Conservation (phyloP, 2,113 vertebrate species). For the Rhinopithecus roxellana region DNA sequence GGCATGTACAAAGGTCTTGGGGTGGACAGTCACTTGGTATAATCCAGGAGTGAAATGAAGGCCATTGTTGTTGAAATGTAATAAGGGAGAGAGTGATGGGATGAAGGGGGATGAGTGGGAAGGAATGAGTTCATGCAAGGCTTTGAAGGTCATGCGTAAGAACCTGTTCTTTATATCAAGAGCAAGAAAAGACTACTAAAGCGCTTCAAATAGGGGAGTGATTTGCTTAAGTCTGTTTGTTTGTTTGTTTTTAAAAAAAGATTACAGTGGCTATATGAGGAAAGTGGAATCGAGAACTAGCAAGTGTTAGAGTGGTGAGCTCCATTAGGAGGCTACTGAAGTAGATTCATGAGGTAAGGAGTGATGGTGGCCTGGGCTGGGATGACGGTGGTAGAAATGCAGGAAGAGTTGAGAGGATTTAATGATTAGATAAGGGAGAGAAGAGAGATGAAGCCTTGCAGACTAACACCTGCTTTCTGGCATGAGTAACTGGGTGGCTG, state of each 20-base stretch:
- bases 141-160: neutral
- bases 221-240: neutral
- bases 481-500: neutral
- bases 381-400: neutral
- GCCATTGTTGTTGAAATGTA: neutral
- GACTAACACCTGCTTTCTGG: neutral
- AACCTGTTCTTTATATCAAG: neutral
- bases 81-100: neutral
- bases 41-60: neutral
- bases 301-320: neutral
- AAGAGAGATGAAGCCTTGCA: neutral
- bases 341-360: neutral
- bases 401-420: neutral
- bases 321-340: neutral
- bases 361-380: neutral
- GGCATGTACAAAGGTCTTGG: neutral
- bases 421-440: neutral
- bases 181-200: neutral
- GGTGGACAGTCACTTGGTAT: neutral
- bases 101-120: neutral
- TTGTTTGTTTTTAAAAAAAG: neutral
- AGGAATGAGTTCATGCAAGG: neutral
- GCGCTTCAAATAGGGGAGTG: neutral
- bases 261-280: neutral
- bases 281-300: neutral